Percentiles rank a stretch among this genome's conserved stretches.
Evolutionary conservation across 2,888 invertebrate species (phyloP).

Genomic region (Sclerodermus sp.): DNA sequence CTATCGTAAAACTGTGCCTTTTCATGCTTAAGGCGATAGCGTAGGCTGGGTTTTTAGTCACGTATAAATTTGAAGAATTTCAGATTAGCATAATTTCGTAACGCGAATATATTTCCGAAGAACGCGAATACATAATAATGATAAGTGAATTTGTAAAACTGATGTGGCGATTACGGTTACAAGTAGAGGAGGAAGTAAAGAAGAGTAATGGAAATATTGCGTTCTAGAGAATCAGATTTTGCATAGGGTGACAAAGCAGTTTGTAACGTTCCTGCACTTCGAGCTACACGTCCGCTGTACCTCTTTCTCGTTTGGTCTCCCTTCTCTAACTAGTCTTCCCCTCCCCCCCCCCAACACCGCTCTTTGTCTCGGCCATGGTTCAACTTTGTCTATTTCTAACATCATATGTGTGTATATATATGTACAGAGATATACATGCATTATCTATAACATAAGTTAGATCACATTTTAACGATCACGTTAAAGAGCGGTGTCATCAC

Average conservation of each 20-base stretch:
- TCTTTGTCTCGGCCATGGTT: slow-evolving; percentile 4
- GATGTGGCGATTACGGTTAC: neutral
- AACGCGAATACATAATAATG: too few relatives aligned
- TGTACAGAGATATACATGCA: slow-evolving; percentile 4
- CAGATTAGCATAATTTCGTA: too few relatives aligned
- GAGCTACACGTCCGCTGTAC: neutral
- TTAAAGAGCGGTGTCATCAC: slow-evolving; percentile 2
- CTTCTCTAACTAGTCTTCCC: neutral
- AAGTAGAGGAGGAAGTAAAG: neutral
- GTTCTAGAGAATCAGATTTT: neutral
- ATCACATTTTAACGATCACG: neutral
- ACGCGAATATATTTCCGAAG: too few relatives aligned
- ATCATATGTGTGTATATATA: slow-evolving; percentile 8
- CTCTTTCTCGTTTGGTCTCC: neutral
- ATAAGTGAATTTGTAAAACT: neutral
- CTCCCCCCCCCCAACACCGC: slow-evolving; percentile 6
- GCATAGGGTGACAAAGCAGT: neutral
- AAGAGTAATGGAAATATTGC: neutral
- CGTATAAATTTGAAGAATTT: too few relatives aligned
- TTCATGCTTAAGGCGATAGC: too few relatives aligned
- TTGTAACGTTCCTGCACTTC: neutral
- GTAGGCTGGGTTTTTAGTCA: too few relatives aligned
- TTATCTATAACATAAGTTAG: neutral
- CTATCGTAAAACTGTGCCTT: too few relatives aligned
- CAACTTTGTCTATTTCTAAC: neutral